Evolutionary conservation across 2,113 vertebrate genomes (phyloP), one percentile per base, ranked within the genome.

Genomic region (Caloenas nicobarica): DNA sequence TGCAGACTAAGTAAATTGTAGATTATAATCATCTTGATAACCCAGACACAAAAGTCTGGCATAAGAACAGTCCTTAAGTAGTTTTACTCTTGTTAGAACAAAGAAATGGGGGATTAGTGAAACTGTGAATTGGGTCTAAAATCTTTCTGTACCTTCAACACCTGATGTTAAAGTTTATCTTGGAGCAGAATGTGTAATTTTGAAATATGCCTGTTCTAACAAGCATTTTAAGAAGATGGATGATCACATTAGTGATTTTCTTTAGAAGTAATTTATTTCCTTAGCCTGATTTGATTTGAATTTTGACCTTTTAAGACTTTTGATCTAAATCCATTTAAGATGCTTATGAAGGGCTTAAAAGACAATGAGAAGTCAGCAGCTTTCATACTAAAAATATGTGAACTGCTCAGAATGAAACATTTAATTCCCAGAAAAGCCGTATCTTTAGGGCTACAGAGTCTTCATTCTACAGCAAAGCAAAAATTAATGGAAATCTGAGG

Each of bases 221-320:
- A 78, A 68, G 56, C 15, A 13, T 90, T 91, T 91, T 78, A 81
- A 42, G 38, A 34, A 81, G 34, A 29, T 22, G 48, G 81, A 73
- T 3, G 5, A 88, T 90, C 58, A 84, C 34, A 40, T 73, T 78
- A 51, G 18, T 46, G 19, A 78, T 90, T 88, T 71, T 88, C 51
- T 86, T 80, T 56, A 57, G 44, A 94, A 84, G 24, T 71, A 64
- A 93, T 94, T 89, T 91, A 60, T 86, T 93, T 94, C 48, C 60
- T 74, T 96, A 79, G 16, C 23, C 62, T 80, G 21, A 56, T 26
- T 83, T 58, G 23, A 83, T 90, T 84, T 91, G 31, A 92, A 71
- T 94, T 88, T 90, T 91, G 69, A 92, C 69, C 86, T 96, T 94
- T 92, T 61, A 57, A 89, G 25, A 54, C 82, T 79, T 94, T 57